Base-by-base conservation (phyloP, 2,888 invertebrate species). In the Holacanthella duospinosa region DNA sequence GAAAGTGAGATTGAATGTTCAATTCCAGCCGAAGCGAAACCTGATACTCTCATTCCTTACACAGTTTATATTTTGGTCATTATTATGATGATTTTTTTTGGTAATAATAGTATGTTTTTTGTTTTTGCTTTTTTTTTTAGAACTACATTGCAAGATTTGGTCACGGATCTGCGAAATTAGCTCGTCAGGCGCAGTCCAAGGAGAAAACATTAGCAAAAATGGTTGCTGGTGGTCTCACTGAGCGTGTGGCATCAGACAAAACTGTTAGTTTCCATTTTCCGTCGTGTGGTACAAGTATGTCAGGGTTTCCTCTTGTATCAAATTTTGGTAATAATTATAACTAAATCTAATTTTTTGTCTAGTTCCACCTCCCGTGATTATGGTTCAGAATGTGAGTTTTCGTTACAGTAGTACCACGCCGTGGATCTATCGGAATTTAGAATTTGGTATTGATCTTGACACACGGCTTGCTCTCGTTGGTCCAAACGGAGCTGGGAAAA, bases 131-230 rank as follows among this genome's bases (percentile, higher is more conserved):
- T 43, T 48, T 64, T 72, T 75, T 76, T 66, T 77, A 89, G 86
- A 95, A 97, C 78, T 99, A 99, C 78, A 96, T 99, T 71, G 97
- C 97, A 0, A 83, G 99, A 61, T 99, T 99, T 79, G 99, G 99
- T 82, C 99, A 99, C 82, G 99, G 99, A 75, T 94, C 93, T 19
- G 99, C 97, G 0, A 99, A 99, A 80, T 79, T 99, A 69, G 99
- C 99, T 0, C 83, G 99, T 65, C 99, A 99, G 77, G 99, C 99
- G 9, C 99, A 99, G 79, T 96, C 95, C 68, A 99, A 99, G 79
- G 99, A 99, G 79, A 99, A 99, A 79, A 97, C 97, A 0, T 80
- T 99, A 64, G 95, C 95, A 27, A 99, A 99, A 80, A 99, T 99
- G 99, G 94, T 99, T 19, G 94, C 96, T 36, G 90, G 80, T 43